Percentiles rank a stretch among this genome's conserved stretches.
Conservation (phyloP, 2,888 invertebrate species). For the Drosophila meridionalis region DNA sequence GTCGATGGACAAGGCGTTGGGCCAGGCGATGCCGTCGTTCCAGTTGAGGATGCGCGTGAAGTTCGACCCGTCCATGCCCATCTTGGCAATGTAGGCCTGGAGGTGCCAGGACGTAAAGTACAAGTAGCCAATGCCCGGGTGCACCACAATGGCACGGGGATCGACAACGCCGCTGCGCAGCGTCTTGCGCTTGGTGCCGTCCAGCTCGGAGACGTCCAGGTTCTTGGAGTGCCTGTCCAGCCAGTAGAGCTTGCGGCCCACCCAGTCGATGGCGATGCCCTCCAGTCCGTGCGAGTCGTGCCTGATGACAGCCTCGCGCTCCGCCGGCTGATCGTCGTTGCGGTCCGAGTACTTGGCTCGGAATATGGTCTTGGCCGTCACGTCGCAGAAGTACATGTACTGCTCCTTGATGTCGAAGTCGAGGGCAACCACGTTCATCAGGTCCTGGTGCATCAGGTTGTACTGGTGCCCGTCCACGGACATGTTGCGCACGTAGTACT, state of each 20-base stretch:
- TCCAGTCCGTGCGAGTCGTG: conserved; percentile 99
- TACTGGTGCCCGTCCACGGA: conserved; percentile 94
- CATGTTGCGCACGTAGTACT: conserved; percentile 98
- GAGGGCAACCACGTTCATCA: conserved; percentile 98
- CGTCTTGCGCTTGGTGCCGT: conserved; percentile 96
- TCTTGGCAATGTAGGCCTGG: conserved; percentile 97
- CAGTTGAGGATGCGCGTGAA: conserved; percentile 94
- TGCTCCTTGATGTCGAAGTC: conserved; percentile 95
- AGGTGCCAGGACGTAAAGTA: conserved; percentile 99
- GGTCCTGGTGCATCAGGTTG: conserved; percentile 95
- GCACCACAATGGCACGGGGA: conserved; percentile 97
- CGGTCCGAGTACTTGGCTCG: conserved; percentile 88
- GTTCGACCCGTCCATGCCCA: conserved; percentile 98
- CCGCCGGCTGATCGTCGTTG: conserved; percentile 86
- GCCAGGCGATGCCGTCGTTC: conserved; percentile 99
- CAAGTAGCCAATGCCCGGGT: conserved; percentile 96
- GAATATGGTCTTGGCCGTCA: conserved; percentile 97
- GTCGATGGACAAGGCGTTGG: conserved; percentile 98
- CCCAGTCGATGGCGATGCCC: conserved; percentile 98
- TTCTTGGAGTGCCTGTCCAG: conserved; percentile 97
- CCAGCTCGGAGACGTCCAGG: conserved; percentile 96
- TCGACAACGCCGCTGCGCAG: conserved; percentile 95
- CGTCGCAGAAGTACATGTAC: conserved; percentile 97
- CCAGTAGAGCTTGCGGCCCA: conserved; percentile 98
- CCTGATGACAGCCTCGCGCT: conserved; percentile 92